These are phyloP conservation scores for Diadumene lineata DNA, from an alignment of 92 coral and sea anemone species.

Conservation along the genomic window DNA sequence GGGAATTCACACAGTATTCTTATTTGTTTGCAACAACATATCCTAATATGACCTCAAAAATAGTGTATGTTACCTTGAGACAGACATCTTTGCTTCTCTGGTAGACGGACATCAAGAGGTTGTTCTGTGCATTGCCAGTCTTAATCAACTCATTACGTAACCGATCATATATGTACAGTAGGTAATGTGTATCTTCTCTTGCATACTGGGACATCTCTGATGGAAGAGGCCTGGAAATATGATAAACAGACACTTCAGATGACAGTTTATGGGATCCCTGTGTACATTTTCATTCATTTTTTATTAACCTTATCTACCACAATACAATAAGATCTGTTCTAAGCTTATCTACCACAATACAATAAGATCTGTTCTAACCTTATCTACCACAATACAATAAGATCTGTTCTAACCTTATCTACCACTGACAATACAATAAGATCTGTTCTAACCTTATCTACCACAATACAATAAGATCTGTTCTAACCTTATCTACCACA, in stretches of 20 bases:
- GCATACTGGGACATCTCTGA: conserved; percentile 92
- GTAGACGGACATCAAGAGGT: conserved; percentile 83
- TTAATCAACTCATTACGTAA: conserved; percentile 85
- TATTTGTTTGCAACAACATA: too few relatives aligned
- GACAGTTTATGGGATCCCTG: neutral
- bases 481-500: too few relatives aligned
- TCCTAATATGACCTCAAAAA: too few relatives aligned
- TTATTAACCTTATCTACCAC: neutral
- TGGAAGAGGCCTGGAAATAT: conserved; percentile 74
- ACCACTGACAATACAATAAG: too few relatives aligned
- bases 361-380: too few relatives aligned
- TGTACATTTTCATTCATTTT: neutral
- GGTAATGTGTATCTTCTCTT: conserved; percentile 91
- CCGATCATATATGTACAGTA: conserved; percentile 86
- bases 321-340: too few relatives aligned
- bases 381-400: too few relatives aligned
- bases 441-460: too few relatives aligned
- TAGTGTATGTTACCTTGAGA: conserved; percentile 78
- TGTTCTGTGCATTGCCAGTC: conserved; percentile 78
- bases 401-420: too few relatives aligned
- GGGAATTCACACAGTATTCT: too few relatives aligned
- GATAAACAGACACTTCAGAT: neutral
- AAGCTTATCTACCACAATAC: too few relatives aligned
- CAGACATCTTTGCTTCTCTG: conserved; percentile 75
- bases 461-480: too few relatives aligned